These are phyloP conservation scores for Xenus cinereus DNA, from an alignment of 2,113 vertebrate species.

Conservation along the genomic window DNA sequence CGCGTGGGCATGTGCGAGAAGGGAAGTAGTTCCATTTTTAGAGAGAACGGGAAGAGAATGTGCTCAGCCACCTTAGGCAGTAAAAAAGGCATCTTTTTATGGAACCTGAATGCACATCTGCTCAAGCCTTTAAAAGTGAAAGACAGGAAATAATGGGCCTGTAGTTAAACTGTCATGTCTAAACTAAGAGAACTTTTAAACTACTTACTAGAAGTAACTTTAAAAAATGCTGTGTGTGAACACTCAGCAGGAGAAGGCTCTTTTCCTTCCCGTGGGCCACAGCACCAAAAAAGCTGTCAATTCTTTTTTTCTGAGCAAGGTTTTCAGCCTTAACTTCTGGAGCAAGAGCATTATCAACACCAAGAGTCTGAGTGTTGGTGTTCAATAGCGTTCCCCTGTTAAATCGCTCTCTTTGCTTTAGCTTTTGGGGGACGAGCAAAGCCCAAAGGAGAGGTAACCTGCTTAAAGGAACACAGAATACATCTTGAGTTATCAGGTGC, in stretches of 20 bases:
- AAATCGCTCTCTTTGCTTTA: neutral
- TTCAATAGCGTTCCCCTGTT: neutral
- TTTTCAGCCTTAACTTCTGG: neutral
- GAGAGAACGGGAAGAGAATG: neutral
- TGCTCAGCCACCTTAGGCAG: slow-evolving; percentile 19
- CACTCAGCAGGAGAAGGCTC: neutral
- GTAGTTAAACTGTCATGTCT: neutral
- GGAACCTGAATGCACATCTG: slow-evolving; percentile 30
- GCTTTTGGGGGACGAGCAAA: neutral
- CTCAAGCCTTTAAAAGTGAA: neutral
- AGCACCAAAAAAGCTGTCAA: neutral
- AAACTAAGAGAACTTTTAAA: neutral
- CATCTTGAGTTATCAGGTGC: neutral
- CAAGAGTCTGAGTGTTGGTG: neutral
- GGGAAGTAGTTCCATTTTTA: slow-evolving; percentile 35
- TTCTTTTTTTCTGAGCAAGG: neutral
- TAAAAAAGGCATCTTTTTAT: slow-evolving; percentile 8
- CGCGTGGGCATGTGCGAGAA: slow-evolving; percentile 22
- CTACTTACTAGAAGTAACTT: neutral
- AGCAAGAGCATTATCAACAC: neutral
- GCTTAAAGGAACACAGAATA: neutral
- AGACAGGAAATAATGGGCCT: neutral
- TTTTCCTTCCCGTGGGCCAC: neutral
- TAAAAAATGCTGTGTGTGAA: neutral
- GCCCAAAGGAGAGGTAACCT: neutral